Percentiles rank a stretch among this genome's conserved stretches.
Conservation (phyloP, 2,888 invertebrate genomes). For the Andricus curvator region DNA sequence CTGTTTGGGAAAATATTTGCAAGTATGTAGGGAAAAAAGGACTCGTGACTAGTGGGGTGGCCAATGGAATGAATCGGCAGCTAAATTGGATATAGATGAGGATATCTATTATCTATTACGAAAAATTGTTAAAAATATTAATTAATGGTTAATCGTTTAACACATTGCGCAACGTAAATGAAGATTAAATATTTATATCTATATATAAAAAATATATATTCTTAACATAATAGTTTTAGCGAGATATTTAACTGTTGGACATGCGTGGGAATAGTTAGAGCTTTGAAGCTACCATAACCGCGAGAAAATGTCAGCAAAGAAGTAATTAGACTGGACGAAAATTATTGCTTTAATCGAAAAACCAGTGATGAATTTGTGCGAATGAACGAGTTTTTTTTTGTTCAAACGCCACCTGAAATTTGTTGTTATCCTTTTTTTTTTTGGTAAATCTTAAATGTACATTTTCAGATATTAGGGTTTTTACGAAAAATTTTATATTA, state of each 20-base stretch:
- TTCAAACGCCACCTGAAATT: slow-evolving; percentile 41
- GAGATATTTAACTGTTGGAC: slow-evolving; percentile 54
- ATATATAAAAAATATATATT: slow-evolving; percentile 49
- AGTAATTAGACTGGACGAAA: slow-evolving; percentile 39
- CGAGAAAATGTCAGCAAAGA: slow-evolving; percentile 26
- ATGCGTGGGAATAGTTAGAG: slow-evolving; percentile 47
- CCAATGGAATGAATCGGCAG: slow-evolving; percentile 46
- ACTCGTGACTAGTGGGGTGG: slow-evolving; percentile 25
- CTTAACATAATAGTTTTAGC: slow-evolving; percentile 53
- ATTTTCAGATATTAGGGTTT: slow-evolving; percentile 4
- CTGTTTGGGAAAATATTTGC: background rate
- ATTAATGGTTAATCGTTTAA: slow-evolving; percentile 63
- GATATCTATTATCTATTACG: slow-evolving; percentile 52
- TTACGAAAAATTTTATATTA: background rate
- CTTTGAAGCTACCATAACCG: slow-evolving; percentile 15
- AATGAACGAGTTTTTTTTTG: slow-evolving; percentile 42
- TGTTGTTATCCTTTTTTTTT: background rate
- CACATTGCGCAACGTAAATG: slow-evolving; percentile 60
- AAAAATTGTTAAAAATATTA: slow-evolving; percentile 60
- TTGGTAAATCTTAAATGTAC: background rate
- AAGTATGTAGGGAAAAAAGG: background rate
- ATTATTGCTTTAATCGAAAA: slow-evolving; percentile 21
- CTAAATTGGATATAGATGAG: slow-evolving; percentile 48
- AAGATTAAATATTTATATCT: slow-evolving; percentile 65
- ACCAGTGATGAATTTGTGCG: slow-evolving; percentile 40